Evolutionary conservation across 2,113 vertebrate species (phyloP), one percentile per base, ranked within the genome.

Genomic region (Apeltes quadracus): DNA sequence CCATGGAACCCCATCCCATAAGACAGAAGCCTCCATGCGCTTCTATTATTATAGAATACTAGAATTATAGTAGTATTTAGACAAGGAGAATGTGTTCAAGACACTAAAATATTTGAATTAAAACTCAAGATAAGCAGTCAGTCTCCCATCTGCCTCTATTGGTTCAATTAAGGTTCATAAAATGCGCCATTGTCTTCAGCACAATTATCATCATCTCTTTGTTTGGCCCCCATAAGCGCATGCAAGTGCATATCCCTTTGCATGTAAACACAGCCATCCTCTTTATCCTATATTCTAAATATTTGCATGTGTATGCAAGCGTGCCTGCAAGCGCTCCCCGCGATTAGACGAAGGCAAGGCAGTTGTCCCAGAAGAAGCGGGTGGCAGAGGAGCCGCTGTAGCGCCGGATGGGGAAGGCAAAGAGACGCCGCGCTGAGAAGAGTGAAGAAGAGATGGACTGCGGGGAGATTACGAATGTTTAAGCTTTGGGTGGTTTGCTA

Each of bases 21-120:
- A 62, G 79, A 83, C 61, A 78, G 72, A 22, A 20, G 43, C 63
- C 56, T 81, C 75, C 43, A 41, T 62, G 12, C 57, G 50, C 41
- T 53, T 77, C 74, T 77, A 64, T 55, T 71, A n/a, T n/a, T n/a
- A n/a, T n/a, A n/a, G n/a, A n/a, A n/a, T n/a, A n/a, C n/a, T n/a
- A n/a, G n/a, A n/a, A n/a, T n/a, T n/a, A n/a, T n/a, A n/a, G n/a
- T 50, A 71, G 62, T 75, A 90, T 88, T 86, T 78, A 75, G 84
- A 84, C 72, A 69, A 61, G 68, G 65, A 61, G 16, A 54, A 75
- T 62, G n/a, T 58, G 72, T 76, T 87, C 76, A 27, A 43, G 87
- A 86, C 78, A 82, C 71, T 75, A 41, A 83, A 88, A 83, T 80
- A 57, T 61, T 79, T 91, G 90, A 92, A 92, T 92, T 92, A 92